Evolutionary conservation across 2,113 vertebrate species (phyloP).

Genomic region (Spizaetus ornatus): DNA sequence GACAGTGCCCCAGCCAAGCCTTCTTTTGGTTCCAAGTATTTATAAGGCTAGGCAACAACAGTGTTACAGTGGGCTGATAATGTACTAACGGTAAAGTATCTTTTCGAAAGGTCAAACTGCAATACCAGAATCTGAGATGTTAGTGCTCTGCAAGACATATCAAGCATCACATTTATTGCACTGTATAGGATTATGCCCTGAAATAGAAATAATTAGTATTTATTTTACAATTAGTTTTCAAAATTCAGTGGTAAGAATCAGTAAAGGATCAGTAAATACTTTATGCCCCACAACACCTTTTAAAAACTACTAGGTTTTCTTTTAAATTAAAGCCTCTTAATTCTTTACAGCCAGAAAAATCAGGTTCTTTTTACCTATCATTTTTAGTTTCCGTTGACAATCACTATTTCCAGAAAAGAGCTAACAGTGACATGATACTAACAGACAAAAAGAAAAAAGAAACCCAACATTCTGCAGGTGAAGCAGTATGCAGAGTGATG

Average conservation of each 20-base stretch:
- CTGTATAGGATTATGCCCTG: neutral
- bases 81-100: neutral
- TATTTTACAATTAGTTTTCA: neutral
- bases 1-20: constrained; percentile 12
- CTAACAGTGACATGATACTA: neutral
- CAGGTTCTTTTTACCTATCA: neutral
- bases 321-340: neutral
- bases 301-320: neutral
- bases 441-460: neutral
- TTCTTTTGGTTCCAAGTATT: neutral
- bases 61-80: neutral
- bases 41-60: constrained; percentile 8
- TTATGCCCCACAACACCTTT: neutral
- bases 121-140: neutral
- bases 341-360: neutral
- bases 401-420: neutral
- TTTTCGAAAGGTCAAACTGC: neutral
- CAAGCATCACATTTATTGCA: neutral
- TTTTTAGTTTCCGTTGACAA: neutral
- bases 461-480: neutral
- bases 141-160: neutral
- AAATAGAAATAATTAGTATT: neutral
- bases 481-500: neutral
- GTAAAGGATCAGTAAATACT: neutral
- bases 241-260: neutral